Evolutionary conservation across 1,140 invertebrate species (phyloP), one percentile per base, ranked within the genome.

Genomic region (Anthonomus grandis): DNA sequence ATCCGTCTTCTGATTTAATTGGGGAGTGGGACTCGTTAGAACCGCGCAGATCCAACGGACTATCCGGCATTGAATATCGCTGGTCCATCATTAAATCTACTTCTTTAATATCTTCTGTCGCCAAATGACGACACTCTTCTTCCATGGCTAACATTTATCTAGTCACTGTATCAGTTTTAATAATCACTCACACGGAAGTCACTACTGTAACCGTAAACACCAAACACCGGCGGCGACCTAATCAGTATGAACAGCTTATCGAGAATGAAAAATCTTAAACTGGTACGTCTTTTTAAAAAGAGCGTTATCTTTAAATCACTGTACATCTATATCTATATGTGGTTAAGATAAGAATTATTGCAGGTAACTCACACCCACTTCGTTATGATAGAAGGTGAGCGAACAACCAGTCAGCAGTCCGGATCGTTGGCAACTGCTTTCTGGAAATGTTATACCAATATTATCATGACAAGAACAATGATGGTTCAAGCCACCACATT

Each of bases 381-480:
- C 24, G 21, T 22, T 24, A 13, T 25, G 27, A 10, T 23, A 39
- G 38, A 56, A 19, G 46, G 48, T 27, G 47, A 45, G 24, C 25
- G 17, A 34, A 42, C 22, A 41, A 22, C 52, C 51, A 48, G 52
- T 48, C 48, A 21, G 24, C 41, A 49, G 54, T 46, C 55, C 37
- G 61, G 57, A 59, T 66, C 50, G 36, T 52, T 47, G 54, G 52
- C 60, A 55, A 62, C 59, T 64, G 64, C 61, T 66, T 62, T 71
- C 69, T 69, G 60, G 63, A 70, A 71, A 67, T 70, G 70, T 70
- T 73, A 73, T 73, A 65, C 70, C 70, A 73, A 73, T 72, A 71
- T 73, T 73, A 69, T 73, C 68, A 63, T 71, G 71, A 56, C 66
- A 70, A 73, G 70, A 73, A 73, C 70, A 73, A 72, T 73, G 71